Percentiles rank a stretch among this genome's conserved stretches.
phyloP scores from a whole-genome alignment of 1,140 invertebrate species.

The Brachionus paranguensis region DNA sequence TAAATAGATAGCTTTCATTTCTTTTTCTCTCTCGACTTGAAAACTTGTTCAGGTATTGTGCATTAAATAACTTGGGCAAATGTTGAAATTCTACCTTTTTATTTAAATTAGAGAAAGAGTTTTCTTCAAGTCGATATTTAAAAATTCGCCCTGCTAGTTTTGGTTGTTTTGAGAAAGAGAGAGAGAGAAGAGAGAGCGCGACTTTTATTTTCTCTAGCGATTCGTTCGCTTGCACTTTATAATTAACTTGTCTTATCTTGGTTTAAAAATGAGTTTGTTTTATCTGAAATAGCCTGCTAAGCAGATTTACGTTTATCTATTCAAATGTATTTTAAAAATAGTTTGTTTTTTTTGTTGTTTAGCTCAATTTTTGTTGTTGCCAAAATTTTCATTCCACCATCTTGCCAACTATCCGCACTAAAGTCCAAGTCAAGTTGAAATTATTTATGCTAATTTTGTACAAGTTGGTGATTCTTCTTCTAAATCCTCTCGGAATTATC shows the following conservation, averaged over 20 bases:
- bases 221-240: not conserved
- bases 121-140: not conserved
- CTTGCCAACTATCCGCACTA: not conserved
- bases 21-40: not conserved
- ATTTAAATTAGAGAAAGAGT: not conserved
- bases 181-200: no score
- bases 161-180: not conserved
- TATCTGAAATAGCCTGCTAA: not conserved
- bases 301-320: not conserved
- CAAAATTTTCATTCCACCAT: not conserved
- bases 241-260: not conserved
- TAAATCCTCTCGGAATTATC: not conserved
- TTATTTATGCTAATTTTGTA: not conserved
- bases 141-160: not conserved
- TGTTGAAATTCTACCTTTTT: slow-evolving; percentile 5
- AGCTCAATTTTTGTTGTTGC: not conserved
- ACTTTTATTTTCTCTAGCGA: not conserved
- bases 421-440: not conserved
- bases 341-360: not conserved
- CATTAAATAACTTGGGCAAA: not conserved
- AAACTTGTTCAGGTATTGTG: not conserved
- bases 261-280: not conserved
- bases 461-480: not conserved
- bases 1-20: slow-evolving; percentile 4
- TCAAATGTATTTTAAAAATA: not conserved